A percentile compares a stretch with the other conserved stretches of the same genome.
Conservation (phyloP, 1,140 invertebrate genomes). For the Chironomus striatipennis region DNA sequence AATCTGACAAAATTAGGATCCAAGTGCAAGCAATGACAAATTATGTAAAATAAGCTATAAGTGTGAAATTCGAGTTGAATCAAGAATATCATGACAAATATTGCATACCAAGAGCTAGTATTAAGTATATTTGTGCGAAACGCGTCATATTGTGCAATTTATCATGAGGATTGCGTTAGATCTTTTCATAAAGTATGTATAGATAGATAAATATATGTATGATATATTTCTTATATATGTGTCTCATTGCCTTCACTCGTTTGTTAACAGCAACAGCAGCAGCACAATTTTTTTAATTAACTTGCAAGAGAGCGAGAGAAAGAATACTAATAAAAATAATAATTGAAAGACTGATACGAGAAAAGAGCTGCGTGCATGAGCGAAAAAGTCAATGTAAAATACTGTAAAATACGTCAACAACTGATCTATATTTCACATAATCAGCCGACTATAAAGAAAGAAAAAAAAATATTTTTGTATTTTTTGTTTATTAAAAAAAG, state of each 20-base stretch:
- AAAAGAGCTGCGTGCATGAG: background rate
- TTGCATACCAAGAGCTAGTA: background rate
- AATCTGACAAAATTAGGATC: too few relatives aligned
- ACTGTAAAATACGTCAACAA: background rate
- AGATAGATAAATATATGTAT: too few relatives aligned
- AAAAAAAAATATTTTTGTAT: background rate
- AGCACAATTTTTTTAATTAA: background rate
- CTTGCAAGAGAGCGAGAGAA: background rate
- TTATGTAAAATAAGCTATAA: background rate
- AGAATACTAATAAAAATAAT: background rate
- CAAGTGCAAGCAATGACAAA: background rate
- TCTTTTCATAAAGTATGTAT: background rate
- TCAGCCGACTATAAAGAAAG: background rate
- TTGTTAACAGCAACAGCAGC: background rate
- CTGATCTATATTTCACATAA: constrained; percentile 21
- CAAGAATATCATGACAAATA: background rate
- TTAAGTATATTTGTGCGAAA: background rate
- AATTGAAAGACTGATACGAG: too few relatives aligned
- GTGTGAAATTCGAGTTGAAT: background rate
- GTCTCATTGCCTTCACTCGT: background rate
- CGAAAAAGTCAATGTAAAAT: background rate
- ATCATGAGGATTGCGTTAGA: constrained; percentile 22
- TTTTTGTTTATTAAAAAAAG: background rate
- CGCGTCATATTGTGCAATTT: constrained; percentile 23
- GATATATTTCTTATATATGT: too few relatives aligned